These are phyloP conservation scores for Zingel zingel DNA, from an alignment of 2,113 vertebrate species.

Conservation along the genomic window DNA sequence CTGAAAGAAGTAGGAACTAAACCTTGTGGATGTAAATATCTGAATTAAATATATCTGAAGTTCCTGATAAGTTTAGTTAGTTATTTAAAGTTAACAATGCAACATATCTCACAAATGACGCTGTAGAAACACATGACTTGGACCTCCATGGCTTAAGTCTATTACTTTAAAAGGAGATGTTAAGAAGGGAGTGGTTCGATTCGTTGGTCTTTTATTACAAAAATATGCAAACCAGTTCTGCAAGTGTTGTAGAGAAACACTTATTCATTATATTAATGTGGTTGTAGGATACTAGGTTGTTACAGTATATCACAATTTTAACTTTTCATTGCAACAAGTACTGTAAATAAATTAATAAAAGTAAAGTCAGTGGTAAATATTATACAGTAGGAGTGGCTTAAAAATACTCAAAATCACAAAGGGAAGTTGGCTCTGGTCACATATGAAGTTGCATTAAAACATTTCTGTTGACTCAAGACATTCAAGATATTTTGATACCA, in stretches of 20 bases:
- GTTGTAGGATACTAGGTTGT: background rate
- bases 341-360: background rate
- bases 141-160: background rate
- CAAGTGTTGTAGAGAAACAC: background rate
- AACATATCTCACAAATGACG: background rate
- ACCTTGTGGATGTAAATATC: background rate
- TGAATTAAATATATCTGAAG: background rate
- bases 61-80: background rate
- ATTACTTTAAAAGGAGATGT: background rate
- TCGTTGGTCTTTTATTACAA: background rate
- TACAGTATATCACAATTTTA: background rate
- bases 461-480: background rate
- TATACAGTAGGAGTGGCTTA: background rate
- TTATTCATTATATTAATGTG: background rate
- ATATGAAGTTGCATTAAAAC: background rate
- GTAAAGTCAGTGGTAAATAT: background rate
- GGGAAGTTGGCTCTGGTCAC: background rate
- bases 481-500: background rate
- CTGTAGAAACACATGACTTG: background rate
- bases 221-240: background rate
- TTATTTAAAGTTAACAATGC: background rate
- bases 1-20: background rate
- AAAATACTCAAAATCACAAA: background rate
- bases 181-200: background rate
- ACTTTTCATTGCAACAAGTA: background rate